phyloP scores from a whole-genome alignment of 37 sponge, comb jelly and placozoan genomes.

The Bolinopsis microptera region DNA sequence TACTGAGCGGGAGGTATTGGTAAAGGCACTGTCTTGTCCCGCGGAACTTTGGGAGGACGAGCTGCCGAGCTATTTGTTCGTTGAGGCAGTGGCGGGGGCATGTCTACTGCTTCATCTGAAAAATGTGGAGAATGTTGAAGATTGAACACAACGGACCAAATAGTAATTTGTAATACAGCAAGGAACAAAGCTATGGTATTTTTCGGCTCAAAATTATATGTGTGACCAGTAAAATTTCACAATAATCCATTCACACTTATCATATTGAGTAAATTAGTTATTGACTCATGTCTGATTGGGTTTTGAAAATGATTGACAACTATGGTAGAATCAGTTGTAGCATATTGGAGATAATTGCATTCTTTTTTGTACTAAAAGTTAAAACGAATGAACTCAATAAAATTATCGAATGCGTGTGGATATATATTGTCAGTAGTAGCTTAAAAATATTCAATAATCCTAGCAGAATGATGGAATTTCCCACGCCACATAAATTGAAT shows the following conservation, averaged over 20 bases:
- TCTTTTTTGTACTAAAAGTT: too few species aligned
- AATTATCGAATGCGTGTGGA: too few species aligned
- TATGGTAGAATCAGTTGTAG: background rate
- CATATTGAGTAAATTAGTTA: too few species aligned
- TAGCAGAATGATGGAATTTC: too few species aligned
- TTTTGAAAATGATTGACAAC: background rate
- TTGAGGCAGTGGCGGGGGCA: conserved; percentile 4
- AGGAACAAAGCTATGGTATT: too few species aligned
- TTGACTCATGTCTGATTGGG: background rate
- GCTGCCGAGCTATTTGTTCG: background rate
- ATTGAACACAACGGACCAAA: too few species aligned
- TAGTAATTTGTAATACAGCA: too few species aligned
- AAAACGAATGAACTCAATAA: background rate
- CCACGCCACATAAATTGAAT: background rate
- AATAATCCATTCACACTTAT: too few species aligned
- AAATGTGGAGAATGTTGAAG: background rate
- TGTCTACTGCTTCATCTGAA: conserved; percentile 48
- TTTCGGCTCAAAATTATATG: too few species aligned
- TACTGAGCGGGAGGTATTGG: background rate
- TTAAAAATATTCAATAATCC: too few species aligned
- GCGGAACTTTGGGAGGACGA: conserved; percentile 11
- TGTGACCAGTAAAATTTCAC: too few species aligned
- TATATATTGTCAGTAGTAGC: too few species aligned
- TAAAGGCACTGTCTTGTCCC: conserved; percentile 25
- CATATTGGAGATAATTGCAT: background rate